Evolutionary conservation across 2,888 invertebrate species (phyloP).

Genomic region (Azorinus chamasolen): DNA sequence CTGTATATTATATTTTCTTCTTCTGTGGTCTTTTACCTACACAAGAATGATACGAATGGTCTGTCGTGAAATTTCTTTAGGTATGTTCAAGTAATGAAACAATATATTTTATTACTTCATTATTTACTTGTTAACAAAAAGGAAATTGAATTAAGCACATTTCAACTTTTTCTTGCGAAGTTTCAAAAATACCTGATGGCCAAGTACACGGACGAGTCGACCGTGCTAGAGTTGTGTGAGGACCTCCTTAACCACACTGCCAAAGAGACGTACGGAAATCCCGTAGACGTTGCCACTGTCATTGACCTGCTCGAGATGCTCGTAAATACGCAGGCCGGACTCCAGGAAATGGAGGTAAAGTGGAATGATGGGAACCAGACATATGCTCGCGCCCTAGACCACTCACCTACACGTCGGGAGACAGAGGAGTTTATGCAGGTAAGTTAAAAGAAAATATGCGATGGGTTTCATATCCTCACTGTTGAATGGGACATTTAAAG

Average conservation of each 20-base stretch:
- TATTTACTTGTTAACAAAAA: too few relatives aligned
- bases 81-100: too few relatives aligned
- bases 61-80: too few relatives aligned
- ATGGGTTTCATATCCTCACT: too few relatives aligned
- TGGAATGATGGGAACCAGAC: slow-evolving; percentile 72
- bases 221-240: slow-evolving; percentile 74
- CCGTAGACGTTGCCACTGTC: slow-evolving; percentile 84
- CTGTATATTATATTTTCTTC: too few relatives aligned
- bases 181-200: slow-evolving; percentile 50
- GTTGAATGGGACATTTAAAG: too few relatives aligned
- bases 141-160: too few relatives aligned
- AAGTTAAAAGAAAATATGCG: slow-evolving; percentile 11
- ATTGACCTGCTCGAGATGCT: slow-evolving; percentile 82
- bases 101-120: too few relatives aligned
- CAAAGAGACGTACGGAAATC: slow-evolving; percentile 77
- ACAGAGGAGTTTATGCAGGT: slow-evolving; percentile 82
- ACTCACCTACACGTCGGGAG: slow-evolving; percentile 77
- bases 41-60: too few relatives aligned
- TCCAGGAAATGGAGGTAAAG: slow-evolving; percentile 72
- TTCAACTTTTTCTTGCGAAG: slow-evolving; percentile 18
- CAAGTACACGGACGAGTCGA: slow-evolving; percentile 67
- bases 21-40: too few relatives aligned
- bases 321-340: slow-evolving; percentile 81
- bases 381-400: slow-evolving; percentile 72
- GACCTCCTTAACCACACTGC: slow-evolving; percentile 79